phyloP scores from a whole-genome alignment of 1,140 invertebrate species.

The Melipona quadrifasciata region DNA sequence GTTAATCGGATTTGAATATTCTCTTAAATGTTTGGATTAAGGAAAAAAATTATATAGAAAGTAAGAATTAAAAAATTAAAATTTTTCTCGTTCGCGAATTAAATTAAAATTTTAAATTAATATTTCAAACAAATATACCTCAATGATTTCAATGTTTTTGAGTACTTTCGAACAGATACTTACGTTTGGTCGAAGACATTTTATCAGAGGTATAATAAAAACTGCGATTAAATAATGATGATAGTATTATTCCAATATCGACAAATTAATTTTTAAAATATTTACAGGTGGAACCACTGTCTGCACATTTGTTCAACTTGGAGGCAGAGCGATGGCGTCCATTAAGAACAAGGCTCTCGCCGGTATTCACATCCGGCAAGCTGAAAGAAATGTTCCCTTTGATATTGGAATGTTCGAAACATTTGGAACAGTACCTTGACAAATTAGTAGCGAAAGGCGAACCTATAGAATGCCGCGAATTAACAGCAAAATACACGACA shows the following conservation, averaged over 20 bases:
- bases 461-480: conserved; percentile 79
- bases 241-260: background rate
- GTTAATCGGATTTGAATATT: too few relatives aligned
- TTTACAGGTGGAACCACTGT: conserved; percentile 68
- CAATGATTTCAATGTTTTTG: too few relatives aligned
- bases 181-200: too few relatives aligned
- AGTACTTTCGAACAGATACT: too few relatives aligned
- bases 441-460: conserved; percentile 66
- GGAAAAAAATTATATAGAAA: too few relatives aligned
- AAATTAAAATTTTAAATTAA: too few relatives aligned
- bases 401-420: conserved; percentile 68
- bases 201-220: too few relatives aligned
- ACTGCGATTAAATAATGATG: too few relatives aligned
- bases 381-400: conserved; percentile 76
- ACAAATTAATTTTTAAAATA: background rate
- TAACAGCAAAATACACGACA: conserved; percentile 80
- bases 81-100: too few relatives aligned
- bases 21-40: too few relatives aligned
- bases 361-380: conserved; percentile 63
- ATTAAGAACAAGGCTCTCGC: conserved; percentile 80
- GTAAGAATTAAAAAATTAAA: too few relatives aligned
- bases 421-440: conserved; percentile 74
- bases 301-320: conserved; percentile 73
- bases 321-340: conserved; percentile 81
- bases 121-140: too few relatives aligned